Percentiles rank a stretch among this genome's conserved stretches.
Evolutionary conservation across 2,888 invertebrate genomes (phyloP).

Genomic region (Leptopterna dolabrata): DNA sequence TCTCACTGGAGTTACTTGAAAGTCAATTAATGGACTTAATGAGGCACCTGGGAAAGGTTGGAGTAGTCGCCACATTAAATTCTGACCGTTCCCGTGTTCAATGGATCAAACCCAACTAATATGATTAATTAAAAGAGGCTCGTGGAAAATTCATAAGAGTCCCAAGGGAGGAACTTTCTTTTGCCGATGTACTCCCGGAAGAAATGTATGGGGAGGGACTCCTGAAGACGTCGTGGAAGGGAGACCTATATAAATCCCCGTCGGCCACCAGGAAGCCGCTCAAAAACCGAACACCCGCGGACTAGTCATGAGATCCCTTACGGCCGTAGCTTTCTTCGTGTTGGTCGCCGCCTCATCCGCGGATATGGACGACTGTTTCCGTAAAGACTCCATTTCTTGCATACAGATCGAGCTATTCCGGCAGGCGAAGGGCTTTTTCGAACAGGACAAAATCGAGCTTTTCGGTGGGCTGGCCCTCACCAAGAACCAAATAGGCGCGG

Average conservation of each 20-base stretch:
- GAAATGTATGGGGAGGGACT: background rate
- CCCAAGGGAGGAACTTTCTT: constrained; percentile 5
- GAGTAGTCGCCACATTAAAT: background rate
- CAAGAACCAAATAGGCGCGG: constrained; percentile 60
- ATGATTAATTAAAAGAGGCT: background rate
- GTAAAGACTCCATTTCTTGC: constrained; percentile 75
- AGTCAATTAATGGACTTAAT: background rate
- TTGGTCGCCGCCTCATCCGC: background rate
- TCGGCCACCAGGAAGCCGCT: background rate
- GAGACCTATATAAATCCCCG: constrained; percentile 25
- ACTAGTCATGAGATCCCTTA: constrained; percentile 39
- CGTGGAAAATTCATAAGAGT: background rate
- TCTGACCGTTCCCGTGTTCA: background rate
- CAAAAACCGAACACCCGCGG: constrained; percentile 10
- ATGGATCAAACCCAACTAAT: background rate
- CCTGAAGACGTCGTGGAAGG: background rate
- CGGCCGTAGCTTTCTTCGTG: constrained; percentile 3
- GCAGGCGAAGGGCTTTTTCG: constrained; percentile 72
- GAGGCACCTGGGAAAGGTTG: background rate
- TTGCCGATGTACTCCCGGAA: background rate
- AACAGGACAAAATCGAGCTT: constrained; percentile 71
- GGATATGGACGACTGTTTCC: constrained; percentile 70
- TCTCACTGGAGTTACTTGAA: background rate
- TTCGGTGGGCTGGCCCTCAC: constrained; percentile 70
- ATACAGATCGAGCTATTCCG: constrained; percentile 72